Base-by-base conservation (phyloP, 2,888 invertebrate genomes). In the Tetrapedia diversipes region DNA sequence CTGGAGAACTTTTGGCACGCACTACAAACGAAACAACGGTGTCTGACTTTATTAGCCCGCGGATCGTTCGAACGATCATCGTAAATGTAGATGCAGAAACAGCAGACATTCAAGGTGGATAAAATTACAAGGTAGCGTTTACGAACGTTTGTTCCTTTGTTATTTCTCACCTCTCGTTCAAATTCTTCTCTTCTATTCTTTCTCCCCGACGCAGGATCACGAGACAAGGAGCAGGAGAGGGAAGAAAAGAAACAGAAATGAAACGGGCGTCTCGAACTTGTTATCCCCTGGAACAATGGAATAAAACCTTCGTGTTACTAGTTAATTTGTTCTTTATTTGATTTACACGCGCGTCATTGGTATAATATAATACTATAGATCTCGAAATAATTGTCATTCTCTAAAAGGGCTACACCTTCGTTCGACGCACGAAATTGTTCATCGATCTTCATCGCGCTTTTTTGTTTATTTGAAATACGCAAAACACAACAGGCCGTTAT, bases 311-410 rank as follows among this genome's bases (percentile, higher is more conserved):
- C 22, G 19, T 16, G 0, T 29, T 24, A 11, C 67, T 65, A 60
- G 19, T 57, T 49, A 47, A 59, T 63, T 61, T 45, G 11, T 59
- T 63, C 54, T 67, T 71, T 79, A 67, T 77, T 77, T 72, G 51
- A 77, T 77, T 72, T 60, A 67, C 57, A 80, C 45, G 66, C 74
- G 80, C 80, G 51, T 56, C 63, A 14, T 60, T 80, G 66, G 43
- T 27, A 47, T 53, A 56, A 61, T 71, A 49, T 41, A 59, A 53
- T 47, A 27, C 47, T 49, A 57, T 19, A 63, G 63, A 47, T 45
- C 43, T 45, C 45, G 63, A 27, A 57, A 19, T 39, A 39, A 70
- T 53, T 45, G 49, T 56, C 45, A 53, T 39, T 34, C 47, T 53
- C 54, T 49, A 64, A 54, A 10, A n/a, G n/a, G 22, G 19, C 19